A percentile compares a stretch with the other conserved stretches of the same genome.
phyloP scores from a whole-genome alignment of 1,140 invertebrate genomes.

The Macrostomum lignano region DNA sequence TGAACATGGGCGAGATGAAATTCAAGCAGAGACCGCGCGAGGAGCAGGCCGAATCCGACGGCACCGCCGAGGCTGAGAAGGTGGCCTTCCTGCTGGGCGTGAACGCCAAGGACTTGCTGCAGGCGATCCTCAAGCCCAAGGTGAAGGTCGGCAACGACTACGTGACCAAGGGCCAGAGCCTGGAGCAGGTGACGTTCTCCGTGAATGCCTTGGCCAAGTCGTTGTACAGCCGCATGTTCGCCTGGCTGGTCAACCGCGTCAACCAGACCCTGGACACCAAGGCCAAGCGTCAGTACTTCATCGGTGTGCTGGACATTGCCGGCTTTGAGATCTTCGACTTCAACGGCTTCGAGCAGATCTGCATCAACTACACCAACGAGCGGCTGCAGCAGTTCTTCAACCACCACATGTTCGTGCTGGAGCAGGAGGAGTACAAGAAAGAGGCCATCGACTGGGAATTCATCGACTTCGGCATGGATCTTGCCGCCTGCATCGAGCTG shows the following conservation, averaged over 20 bases:
- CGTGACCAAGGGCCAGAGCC: conserved; percentile 88
- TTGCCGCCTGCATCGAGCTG: conserved; percentile 85
- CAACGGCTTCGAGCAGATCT: conserved; percentile 98
- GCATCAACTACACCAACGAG: conserved; percentile 99
- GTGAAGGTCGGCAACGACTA: conserved; percentile 52
- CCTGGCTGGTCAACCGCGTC: conserved; percentile 83
- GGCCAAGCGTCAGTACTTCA: conserved; percentile 86
- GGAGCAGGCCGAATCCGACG: conserved; percentile 94
- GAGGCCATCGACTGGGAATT: conserved; percentile 95
- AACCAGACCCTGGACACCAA: conserved; percentile 92
- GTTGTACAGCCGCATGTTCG: conserved; percentile 80
- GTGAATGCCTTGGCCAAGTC: conserved; percentile 85
- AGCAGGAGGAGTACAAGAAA: conserved; percentile 93
- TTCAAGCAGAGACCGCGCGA: conserved; percentile 99
- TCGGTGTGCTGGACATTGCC: conserved; percentile 98
- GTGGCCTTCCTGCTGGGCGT: conserved; percentile 55
- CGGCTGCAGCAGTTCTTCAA: conserved; percentile 99
- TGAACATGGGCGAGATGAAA: conserved; percentile 95
- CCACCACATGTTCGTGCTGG: conserved; percentile 98
- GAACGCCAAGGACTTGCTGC: conserved; percentile 33
- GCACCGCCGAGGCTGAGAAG: conserved; percentile 69
- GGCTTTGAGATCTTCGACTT: conserved; percentile 99
- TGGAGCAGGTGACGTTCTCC: conserved; percentile 49
- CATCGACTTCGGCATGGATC: conserved; percentile 98
- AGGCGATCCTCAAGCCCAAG: conserved; percentile 33